Evolutionary conservation across 1,140 invertebrate species (phyloP).

Genomic region (Conus ventricosus): DNA sequence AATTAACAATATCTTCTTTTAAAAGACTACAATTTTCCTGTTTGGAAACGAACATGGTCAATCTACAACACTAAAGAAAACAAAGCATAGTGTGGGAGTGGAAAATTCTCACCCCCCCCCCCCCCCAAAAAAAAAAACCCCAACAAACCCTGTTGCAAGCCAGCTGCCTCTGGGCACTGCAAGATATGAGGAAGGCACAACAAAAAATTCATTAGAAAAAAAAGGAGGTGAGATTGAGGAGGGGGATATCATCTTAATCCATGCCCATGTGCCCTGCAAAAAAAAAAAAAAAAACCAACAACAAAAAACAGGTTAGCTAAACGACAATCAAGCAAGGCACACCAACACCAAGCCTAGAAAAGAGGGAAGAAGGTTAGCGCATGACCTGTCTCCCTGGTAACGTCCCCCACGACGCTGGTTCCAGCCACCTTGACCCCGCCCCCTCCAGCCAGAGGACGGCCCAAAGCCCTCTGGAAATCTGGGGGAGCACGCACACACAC

Average conservation of each 20-base stretch:
- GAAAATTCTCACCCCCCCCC: too few relatives aligned
- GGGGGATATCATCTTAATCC: not conserved
- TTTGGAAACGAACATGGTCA: too few relatives aligned
- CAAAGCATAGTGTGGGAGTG: too few relatives aligned
- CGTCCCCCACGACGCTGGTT: slow-evolving; percentile 43
- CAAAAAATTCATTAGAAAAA: too few relatives aligned
- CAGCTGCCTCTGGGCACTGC: too few relatives aligned
- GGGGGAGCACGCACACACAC: slow-evolving; percentile 4
- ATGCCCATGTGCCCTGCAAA: not conserved
- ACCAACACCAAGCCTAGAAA: slow-evolving; percentile 2
- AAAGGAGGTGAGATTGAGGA: too few relatives aligned
- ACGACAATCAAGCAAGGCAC: not conserved
- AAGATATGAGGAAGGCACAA: too few relatives aligned
- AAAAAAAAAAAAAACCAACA: not conserved
- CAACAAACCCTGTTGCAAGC: too few relatives aligned
- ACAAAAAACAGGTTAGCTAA: not conserved
- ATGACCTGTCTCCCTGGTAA: slow-evolving; percentile 31
- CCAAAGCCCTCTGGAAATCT: slow-evolving; percentile 34
- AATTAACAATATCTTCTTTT: too few relatives aligned
- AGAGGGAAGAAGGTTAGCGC: not conserved
- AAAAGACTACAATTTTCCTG: too few relatives aligned
- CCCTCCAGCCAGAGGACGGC: slow-evolving; percentile 27
- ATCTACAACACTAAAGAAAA: too few relatives aligned
- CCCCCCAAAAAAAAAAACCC: too few relatives aligned
- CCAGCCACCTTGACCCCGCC: slow-evolving; percentile 40